phyloP scores from a whole-genome alignment of 2,888 invertebrate genomes.

The Cataglyphis altisquamis region DNA sequence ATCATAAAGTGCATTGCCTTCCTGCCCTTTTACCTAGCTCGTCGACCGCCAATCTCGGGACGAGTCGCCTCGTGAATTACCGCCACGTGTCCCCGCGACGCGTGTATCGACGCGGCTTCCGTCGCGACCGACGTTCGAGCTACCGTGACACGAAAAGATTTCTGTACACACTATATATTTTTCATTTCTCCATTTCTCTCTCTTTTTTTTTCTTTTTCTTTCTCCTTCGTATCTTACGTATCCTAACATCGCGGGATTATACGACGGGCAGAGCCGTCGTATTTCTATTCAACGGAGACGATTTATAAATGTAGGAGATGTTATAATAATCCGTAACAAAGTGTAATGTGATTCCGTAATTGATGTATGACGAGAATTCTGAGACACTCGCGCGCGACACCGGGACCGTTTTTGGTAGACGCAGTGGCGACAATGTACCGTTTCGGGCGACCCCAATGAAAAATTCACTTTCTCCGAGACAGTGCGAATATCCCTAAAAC shows the following conservation, averaged over 20 bases:
- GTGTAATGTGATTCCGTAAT: conserved; percentile 11
- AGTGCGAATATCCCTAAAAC: conserved; percentile 52
- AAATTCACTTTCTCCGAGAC: conserved; percentile 55
- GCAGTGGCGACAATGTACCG: conserved; percentile 43
- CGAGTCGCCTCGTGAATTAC: conserved; percentile 70
- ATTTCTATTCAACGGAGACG: background rate
- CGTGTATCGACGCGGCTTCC: conserved; percentile 55
- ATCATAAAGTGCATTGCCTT: conserved; percentile 81
- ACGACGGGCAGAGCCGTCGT: background rate
- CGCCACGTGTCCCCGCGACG: conserved; percentile 57
- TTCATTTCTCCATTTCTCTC: background rate
- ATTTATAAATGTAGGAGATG: background rate
- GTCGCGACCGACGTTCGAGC: background rate
- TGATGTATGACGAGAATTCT: conserved; percentile 29
- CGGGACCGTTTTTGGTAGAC: conserved; percentile 28
- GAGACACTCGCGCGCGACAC: conserved; percentile 12
- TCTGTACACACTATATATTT: background rate
- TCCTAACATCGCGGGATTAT: background rate
- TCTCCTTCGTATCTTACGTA: no score
- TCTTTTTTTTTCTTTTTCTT: background rate
- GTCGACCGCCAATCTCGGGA: conserved; percentile 69
- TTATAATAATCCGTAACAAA: background rate
- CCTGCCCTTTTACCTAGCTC: conserved; percentile 67
- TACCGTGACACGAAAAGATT: conserved; percentile 17
- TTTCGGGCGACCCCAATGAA: conserved; percentile 47